Percentiles rank a stretch among this genome's conserved stretches.
phyloP scores from a whole-genome alignment of 2,888 invertebrate genomes.

The Tridacna crocea region DNA sequence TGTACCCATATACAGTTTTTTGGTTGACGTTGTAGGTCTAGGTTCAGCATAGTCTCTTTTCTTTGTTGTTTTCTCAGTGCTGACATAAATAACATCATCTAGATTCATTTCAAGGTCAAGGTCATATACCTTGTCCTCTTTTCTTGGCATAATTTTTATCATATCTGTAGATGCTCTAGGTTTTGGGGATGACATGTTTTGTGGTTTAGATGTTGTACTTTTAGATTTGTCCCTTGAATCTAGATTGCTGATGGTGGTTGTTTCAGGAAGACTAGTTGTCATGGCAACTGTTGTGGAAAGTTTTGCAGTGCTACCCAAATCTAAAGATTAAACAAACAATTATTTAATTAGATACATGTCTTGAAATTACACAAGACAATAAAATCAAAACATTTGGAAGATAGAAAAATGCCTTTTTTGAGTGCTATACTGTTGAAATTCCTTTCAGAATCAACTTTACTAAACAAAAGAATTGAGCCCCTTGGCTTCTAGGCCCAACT shows the following conservation, averaged over 20 bases:
- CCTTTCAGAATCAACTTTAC: no score
- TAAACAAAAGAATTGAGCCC: no score
- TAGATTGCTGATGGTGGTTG: slow-evolving; percentile 4
- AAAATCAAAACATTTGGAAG: no score
- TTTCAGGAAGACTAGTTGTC: slow-evolving; percentile 10
- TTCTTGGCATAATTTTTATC: background rate
- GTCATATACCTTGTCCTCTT: slow-evolving; percentile 3
- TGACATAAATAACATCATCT: slow-evolving; percentile 2
- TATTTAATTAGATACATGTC: no score
- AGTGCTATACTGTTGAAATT: no score
- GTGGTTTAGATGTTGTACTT: background rate
- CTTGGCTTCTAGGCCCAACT: no score
- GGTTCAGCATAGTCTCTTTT: slow-evolving; percentile 42
- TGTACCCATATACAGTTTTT: slow-evolving; percentile 24
- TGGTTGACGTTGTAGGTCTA: slow-evolving; percentile 46
- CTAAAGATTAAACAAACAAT: background rate
- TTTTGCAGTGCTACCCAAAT: background rate
- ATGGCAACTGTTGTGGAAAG: background rate
- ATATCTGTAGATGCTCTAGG: slow-evolving; percentile 8
- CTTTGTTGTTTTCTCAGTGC: slow-evolving; percentile 15
- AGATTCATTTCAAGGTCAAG: background rate
- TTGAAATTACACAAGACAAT: no score
- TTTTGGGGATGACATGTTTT: background rate
- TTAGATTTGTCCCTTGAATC: no score
- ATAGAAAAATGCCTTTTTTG: no score